Base-by-base conservation (phyloP, 2,888 invertebrate genomes). In the Apoda limacodes region DNA sequence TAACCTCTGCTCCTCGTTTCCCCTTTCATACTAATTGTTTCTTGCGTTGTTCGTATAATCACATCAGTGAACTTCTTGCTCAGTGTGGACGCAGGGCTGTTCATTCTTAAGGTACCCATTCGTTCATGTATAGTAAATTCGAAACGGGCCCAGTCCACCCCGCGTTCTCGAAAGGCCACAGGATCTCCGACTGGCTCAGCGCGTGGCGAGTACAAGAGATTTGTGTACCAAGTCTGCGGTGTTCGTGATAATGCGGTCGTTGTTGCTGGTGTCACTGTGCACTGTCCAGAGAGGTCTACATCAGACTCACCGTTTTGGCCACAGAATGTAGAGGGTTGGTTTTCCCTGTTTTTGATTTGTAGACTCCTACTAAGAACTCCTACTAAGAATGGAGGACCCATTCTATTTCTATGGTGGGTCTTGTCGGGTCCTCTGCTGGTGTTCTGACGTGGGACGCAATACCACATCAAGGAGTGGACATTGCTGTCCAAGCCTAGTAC, bases 231-330 rank as follows among this genome's bases (percentile, higher is more conserved):
- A 3, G 10, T 4, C 5, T 1, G 28, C 19, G 1, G 2, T 5
- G 13, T 17, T 45, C 0, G 45, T 39, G 1, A 50, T 39, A 0
- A 50, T 33, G 0, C 31, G 31, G 9, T 50, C 51, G 4, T 47
- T 46, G 11, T n/a, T 5, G 19, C 39, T 43, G 1, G 11, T 34
- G 0, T 28, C 31, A 1, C 29, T 40, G 11, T 30, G 30, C 2
- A 43, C 40, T 1, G 5, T 9, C 38, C 37, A 40, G 1, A 38
- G 1, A 40, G 9, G 12, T 43, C 43, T 0, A 43, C 28, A 9
- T 43, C 37, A 0, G 40, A 40, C 5, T 30, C 22, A 1, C 40
- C 34, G 6, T 28, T 36, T 1, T 29, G 29, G 1, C 33, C 36
- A 6, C 26, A n/a, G 20, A 45, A 40, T 0, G 39, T 39, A 0